These are phyloP conservation scores for Dryobates pubescens DNA, from an alignment of 2,797 vertebrate genomes.

Conservation along the genomic window DNA sequence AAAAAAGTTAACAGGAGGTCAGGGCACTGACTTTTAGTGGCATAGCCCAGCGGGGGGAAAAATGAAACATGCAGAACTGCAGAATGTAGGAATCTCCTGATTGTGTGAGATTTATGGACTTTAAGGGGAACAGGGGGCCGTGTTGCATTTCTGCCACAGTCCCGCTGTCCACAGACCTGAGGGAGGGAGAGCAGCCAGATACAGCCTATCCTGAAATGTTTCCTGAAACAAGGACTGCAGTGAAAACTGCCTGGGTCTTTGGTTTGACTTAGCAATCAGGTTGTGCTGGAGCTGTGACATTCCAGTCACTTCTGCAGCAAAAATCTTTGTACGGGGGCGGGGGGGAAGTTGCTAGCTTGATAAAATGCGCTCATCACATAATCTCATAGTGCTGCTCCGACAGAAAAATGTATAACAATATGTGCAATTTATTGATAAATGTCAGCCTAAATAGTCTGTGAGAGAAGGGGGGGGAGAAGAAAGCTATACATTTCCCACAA, in stretches of 20 bases:
- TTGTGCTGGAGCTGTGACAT: conserved; percentile 22
- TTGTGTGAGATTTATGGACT: conserved; percentile 57
- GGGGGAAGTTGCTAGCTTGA: conserved; percentile 13
- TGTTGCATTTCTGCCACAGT: background rate
- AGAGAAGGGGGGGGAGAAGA: conserved; percentile 32
- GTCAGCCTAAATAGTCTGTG: conserved; percentile 65
- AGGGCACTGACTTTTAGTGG: background rate
- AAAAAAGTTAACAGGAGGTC: conserved; percentile 2
- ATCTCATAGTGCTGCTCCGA: conserved; percentile 21
- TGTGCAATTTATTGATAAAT: conserved; percentile 74
- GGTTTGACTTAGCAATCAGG: conserved; percentile 34
- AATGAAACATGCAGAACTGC: background rate
- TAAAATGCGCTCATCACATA: conserved; percentile 67
- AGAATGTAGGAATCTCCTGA: background rate
- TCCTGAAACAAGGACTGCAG: background rate
- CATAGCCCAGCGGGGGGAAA: background rate
- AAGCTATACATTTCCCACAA: conserved; percentile 72
- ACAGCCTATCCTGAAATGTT: background rate
- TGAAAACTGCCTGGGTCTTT: background rate
- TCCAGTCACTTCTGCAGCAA: conserved; percentile 47
- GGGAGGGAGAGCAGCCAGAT: conserved; percentile 8
- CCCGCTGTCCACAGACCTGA: background rate
- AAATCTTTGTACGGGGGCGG: background rate
- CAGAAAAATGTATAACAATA: conserved; percentile 71
- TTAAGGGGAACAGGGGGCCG: conserved; percentile 8